Conservation (phyloP, 2,888 invertebrate species). For the Diadromus collaris region DNA sequence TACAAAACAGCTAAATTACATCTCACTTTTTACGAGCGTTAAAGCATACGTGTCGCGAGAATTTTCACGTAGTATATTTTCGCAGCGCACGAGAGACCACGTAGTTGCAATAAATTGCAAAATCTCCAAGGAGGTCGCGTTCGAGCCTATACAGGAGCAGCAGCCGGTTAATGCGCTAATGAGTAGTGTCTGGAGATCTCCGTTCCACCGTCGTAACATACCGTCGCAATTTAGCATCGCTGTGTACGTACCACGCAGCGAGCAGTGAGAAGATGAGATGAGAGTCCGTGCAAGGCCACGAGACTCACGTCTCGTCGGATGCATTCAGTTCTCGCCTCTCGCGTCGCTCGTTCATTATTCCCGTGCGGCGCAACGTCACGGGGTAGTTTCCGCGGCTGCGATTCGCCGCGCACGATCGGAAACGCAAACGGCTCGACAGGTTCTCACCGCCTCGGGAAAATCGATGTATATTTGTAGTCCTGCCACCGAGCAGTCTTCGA, state of each 20-base stretch:
- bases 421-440: conserved; percentile 28
- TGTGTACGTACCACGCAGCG: conserved; percentile 17
- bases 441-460: conserved; percentile 20
- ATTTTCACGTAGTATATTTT: conserved; percentile 4
- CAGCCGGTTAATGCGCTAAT: conserved; percentile 66
- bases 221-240: conserved; percentile 48
- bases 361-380: conserved; percentile 34
- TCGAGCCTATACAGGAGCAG: conserved; percentile 10
- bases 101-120: conserved; percentile 31
- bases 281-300: conserved; percentile 48
- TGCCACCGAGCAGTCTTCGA: conserved; percentile 18
- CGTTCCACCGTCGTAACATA: conserved; percentile 55
- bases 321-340: conserved; percentile 30
- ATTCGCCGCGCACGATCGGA: background rate
- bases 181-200: conserved; percentile 64
- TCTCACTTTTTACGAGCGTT: background rate
- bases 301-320: conserved; percentile 27
- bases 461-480: conserved; percentile 16
- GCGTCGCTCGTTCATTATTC: conserved; percentile 49
- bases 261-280: background rate
- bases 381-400: conserved; percentile 46
- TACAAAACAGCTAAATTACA: background rate
- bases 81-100: background rate
- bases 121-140: conserved; percentile 16
- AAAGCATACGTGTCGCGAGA: background rate